A percentile compares a stretch with the other conserved stretches of the same genome.
phyloP scores from a whole-genome alignment of 1,140 invertebrate species.

The Trichoplusia ni region DNA sequence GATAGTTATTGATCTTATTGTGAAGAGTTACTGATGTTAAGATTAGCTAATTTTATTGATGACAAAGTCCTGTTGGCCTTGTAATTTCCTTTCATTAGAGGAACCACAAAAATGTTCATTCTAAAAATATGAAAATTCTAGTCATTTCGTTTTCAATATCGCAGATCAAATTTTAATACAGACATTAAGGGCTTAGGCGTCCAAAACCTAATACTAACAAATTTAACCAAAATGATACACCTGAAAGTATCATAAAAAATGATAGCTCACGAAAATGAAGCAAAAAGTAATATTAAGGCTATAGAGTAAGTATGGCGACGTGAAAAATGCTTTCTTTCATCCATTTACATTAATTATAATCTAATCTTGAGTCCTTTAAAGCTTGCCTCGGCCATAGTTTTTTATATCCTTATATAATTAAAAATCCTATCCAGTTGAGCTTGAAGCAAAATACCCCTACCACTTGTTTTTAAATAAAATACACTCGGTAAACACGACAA shows the following conservation, averaged over 20 bases:
- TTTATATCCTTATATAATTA: slow-evolving; percentile 48
- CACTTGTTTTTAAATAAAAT: neutral
- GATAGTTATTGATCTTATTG: no score
- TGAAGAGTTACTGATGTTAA: no score
- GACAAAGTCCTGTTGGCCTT: no score
- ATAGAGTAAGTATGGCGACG: slow-evolving; percentile 5
- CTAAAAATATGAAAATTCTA: no score
- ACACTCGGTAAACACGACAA: no score
- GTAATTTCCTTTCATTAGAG: no score
- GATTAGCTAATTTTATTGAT: no score
- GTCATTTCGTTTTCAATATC: neutral
- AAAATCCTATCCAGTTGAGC: slow-evolving; percentile 36
- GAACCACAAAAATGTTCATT: no score
- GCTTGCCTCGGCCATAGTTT: slow-evolving; percentile 29
- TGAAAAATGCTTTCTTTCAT: slow-evolving; percentile 13
- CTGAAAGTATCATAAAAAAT: slow-evolving; percentile 25
- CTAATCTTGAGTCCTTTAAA: slow-evolving; percentile 36
- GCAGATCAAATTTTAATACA: neutral
- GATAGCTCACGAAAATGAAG: neutral
- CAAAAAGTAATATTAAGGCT: slow-evolving; percentile 16
- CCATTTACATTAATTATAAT: slow-evolving; percentile 39
- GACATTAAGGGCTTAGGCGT: neutral
- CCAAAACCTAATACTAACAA: neutral
- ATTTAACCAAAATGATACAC: slow-evolving; percentile 5
- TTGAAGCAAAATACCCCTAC: slow-evolving; percentile 20